Evolutionary conservation across 2,888 invertebrate species (phyloP), one percentile per base, ranked within the genome.

Genomic region (Drosophila rubida): DNA sequence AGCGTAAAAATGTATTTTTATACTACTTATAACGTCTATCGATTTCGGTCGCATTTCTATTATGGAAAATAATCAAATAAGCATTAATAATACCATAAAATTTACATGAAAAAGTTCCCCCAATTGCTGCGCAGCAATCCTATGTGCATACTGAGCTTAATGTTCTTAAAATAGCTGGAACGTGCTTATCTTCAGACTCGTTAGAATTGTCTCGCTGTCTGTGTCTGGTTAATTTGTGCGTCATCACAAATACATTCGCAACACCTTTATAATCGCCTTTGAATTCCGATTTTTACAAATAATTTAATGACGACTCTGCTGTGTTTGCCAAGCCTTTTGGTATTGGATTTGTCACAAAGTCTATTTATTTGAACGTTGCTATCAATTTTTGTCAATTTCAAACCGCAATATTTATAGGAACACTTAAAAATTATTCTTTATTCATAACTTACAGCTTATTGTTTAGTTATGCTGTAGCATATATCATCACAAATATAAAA

Each of bases 121-220:
- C 37, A 11, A 39, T 39, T n/a, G 8, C 13, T 25, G 62, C n/a
- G 0, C 42, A 44, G 14, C 13, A 42, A 32, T 4, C 13, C 8
- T 27, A 41, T 45, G 13, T 5, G 6, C 25, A 25, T 7, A 25
- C 6, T 25, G 25, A 8, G 7, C 19, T 7, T 4, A 48, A 30
- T 19, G 7, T 35, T 4, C 35, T 53, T 30, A 30, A 53, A 30
- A 58, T 58, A 51, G 25, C 46, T 55, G 23, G 7, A 27, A 42
- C 23, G 16, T 14, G 16, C 50, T 46, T 69, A 72, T 46, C 67
- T 57, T 13, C 25, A 13, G 30, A 14, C 6, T n/a, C 11, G 11
- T 11, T 14, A 16, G n/a, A 41, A 49, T 4, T 44, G 39, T 48
- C 53, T 49, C 30, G 13, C 50, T 37, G 42, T 1, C 4, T 23